Evolutionary conservation across 2,797 vertebrate genomes (phyloP), one percentile per base, ranked within the genome.

Genomic region (Lemur catta): DNA sequence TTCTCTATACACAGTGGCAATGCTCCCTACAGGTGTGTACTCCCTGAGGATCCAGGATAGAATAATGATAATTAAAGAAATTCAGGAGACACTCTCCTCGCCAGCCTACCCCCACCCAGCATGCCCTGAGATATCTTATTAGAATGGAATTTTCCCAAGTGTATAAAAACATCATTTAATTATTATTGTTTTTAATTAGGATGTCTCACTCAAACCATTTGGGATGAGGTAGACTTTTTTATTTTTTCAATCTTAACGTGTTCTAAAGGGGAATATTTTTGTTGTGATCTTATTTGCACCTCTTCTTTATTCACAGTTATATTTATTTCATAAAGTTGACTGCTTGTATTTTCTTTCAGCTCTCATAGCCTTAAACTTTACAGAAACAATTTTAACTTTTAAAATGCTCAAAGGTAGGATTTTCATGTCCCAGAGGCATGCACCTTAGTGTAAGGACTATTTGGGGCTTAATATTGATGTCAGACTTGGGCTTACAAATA

Each of bases 1-100:
- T 97, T 97, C 84, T 94, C 78, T 94, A 84, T 93, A 84, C 35
- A 55, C 43, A 11, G 59, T 98, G 97, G 89, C 81, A 11, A 0
- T 1, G 67, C 52, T 97, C 96, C 91, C 86, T 59, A 57, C 59
- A 65, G 85, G 74, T 92, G 6, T 76, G 91, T 78, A 96, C 18
- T 87, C 74, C 93, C 59, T 78, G 89, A 94, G 80, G 88, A 85
- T 5, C 52, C 0, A 0, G 17, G 59, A 52, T 84, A 86, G 65
- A 0, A 2, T 93, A 92, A 88, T 84, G 11, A 24, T 96, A 96
- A 96, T n/a, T 57, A 95, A 97, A 96, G 67, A 74, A 89, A 57
- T 41, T 41, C 24, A 97, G 67, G 78, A 97, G 89, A 80, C 78
- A 67, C 65, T 88, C 93, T 67, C 59, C 48, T 57, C 13, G n/a